phyloP scores from a whole-genome alignment of 2,888 invertebrate genomes.

The Pristionchus arcanus region DNA sequence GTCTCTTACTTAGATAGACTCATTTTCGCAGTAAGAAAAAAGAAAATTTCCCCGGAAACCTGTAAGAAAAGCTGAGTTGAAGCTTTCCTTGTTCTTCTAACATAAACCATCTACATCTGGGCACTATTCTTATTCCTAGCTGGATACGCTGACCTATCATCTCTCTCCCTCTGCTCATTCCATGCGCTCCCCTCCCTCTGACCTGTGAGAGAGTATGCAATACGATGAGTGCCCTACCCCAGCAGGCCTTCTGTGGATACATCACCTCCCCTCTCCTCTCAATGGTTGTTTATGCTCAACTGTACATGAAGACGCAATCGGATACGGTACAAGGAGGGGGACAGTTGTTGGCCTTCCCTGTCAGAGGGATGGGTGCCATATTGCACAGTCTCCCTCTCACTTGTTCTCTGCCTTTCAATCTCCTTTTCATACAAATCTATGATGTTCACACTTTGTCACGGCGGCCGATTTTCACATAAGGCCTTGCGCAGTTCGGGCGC shows the following conservation, averaged over 20 bases:
- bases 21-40: too few species aligned
- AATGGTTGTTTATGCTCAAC: constrained; percentile 31
- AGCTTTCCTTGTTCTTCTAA: too few species aligned
- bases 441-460: too few species aligned
- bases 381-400: not conserved
- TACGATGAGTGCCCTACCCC: too few species aligned
- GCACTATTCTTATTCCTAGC: too few species aligned
- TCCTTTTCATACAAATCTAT: too few species aligned
- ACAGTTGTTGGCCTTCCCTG: constrained; percentile 39
- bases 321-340: constrained; percentile 23
- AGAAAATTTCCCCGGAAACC: too few species aligned
- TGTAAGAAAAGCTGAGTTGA: too few species aligned
- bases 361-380: not conserved
- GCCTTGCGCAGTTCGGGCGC: too few species aligned
- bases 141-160: not conserved
- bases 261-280: constrained; percentile 11
- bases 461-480: too few species aligned
- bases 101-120: too few species aligned
- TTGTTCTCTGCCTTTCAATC: not conserved
- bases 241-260: not conserved
- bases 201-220: not conserved
- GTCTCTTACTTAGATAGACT: too few species aligned
- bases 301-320: not conserved
- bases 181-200: not conserved
- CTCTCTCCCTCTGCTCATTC: not conserved